Conservation (phyloP, 2,113 vertebrate genomes). For the Prionailurus bengalensis region DNA sequence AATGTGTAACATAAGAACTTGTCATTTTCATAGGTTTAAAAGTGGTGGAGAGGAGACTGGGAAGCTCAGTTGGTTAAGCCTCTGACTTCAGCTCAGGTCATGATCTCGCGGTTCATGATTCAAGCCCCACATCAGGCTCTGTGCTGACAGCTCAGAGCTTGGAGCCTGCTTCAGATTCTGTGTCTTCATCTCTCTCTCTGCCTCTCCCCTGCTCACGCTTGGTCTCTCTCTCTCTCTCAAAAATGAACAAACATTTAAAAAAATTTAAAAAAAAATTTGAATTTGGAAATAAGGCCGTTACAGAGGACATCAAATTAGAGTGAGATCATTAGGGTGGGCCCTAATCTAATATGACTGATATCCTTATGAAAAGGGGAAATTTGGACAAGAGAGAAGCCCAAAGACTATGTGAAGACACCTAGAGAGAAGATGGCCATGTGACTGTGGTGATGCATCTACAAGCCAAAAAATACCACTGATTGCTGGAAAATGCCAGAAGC, state of each 20-base stretch:
- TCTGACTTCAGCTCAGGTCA: no score
- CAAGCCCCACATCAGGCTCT: no score
- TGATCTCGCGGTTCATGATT: no score
- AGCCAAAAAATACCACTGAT: not conserved
- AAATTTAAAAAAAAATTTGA: not conserved
- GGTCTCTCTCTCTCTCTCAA: no score
- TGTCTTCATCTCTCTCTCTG: no score
- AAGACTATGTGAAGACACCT: not conserved
- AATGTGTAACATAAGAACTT: not conserved
- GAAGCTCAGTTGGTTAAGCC: no score
- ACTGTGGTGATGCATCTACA: not conserved
- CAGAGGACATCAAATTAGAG: not conserved
- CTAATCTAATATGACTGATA: not conserved
- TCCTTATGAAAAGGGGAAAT: not conserved
- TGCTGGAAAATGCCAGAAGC: not conserved
- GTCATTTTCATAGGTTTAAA: constrained; percentile 37
- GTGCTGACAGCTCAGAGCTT: no score
- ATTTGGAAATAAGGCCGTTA: not conserved
- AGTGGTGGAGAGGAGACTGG: not conserved
- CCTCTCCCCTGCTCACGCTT: no score
- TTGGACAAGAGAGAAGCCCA: not conserved
- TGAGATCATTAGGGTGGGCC: not conserved
- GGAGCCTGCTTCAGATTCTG: no score
- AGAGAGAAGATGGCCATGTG: not conserved
- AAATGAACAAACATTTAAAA: no score